Evolutionary conservation across 2,888 invertebrate species (phyloP).

Genomic region (Rutpela maculata): DNA sequence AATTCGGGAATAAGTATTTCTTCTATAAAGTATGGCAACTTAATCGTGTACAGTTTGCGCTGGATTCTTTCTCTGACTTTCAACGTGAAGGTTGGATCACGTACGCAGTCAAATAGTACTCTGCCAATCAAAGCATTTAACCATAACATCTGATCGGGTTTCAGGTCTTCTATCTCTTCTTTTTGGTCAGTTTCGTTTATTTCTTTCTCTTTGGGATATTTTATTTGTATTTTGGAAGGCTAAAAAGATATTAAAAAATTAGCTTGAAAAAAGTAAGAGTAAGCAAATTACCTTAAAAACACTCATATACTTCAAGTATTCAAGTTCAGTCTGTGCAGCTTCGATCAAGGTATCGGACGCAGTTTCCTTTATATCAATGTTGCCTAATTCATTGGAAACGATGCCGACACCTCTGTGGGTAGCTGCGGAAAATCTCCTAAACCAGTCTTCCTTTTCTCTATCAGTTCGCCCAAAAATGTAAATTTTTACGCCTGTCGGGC

Average conservation of each 20-base stretch:
- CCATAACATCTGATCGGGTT: conserved; percentile 78
- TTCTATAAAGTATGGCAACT: conserved; percentile 92
- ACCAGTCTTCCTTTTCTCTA: conserved; percentile 95
- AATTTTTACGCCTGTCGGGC: conserved; percentile 62
- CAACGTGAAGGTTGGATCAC: conserved; percentile 82
- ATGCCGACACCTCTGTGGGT: conserved; percentile 57
- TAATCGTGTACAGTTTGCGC: conserved; percentile 89
- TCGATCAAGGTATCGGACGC: conserved; percentile 41
- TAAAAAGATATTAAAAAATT: conserved; percentile 34
- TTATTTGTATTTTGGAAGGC: conserved; percentile 50
- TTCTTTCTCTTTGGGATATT: conserved; percentile 48
- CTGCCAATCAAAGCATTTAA: conserved; percentile 87
- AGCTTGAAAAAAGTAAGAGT: neutral
- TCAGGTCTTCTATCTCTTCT: conserved; percentile 52
- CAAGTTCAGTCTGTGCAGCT: conserved; percentile 57
- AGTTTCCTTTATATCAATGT: conserved; percentile 45
- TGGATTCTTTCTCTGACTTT: conserved; percentile 88
- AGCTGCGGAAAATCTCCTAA: conserved; percentile 68
- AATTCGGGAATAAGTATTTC: conserved; percentile 86
- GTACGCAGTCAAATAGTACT: conserved; percentile 88
- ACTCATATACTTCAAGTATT: conserved; percentile 70
- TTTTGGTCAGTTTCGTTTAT: conserved; percentile 38
- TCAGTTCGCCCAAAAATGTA: conserved; percentile 85
- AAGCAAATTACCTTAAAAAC: conserved; percentile 65
- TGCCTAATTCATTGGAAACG: conserved; percentile 34